Conservation (phyloP, 1,140 invertebrate species). For the Zaprionus davidi region DNA sequence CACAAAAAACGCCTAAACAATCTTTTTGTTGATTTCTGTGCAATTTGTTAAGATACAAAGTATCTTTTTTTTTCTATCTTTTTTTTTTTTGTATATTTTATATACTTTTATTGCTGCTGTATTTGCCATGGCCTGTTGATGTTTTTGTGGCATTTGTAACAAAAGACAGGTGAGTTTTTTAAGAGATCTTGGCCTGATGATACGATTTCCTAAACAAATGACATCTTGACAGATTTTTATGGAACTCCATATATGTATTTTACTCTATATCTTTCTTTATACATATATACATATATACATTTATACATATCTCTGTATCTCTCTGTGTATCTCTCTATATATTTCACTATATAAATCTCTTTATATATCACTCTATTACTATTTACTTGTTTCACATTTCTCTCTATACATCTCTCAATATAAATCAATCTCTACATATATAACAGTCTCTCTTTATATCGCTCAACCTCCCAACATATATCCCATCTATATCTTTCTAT, state of each 20-base stretch:
- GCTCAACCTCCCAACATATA: no score
- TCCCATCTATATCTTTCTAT: no score
- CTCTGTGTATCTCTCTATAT: no score
- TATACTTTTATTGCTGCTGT: neutral
- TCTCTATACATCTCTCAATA: no score
- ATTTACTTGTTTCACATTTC: no score
- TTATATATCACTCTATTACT: no score
- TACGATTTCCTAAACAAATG: neutral
- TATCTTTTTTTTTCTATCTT: constrained; percentile 5
- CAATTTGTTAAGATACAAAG: constrained; percentile 44
- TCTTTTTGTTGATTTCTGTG: constrained; percentile 48
- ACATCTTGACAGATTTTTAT: constrained; percentile 4
- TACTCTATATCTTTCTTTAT: no score
- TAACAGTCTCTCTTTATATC: no score
- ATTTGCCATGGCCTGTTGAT: constrained; percentile 11
- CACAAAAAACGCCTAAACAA: constrained; percentile 69
- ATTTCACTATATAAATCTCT: no score
- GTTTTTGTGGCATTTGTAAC: constrained; percentile 8
- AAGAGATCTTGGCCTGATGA: neutral
- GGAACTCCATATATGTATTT: neutral
- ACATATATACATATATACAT: no score
- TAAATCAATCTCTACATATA: no score
- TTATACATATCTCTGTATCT: no score
- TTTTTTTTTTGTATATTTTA: neutral
- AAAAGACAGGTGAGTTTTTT: constrained; percentile 11